Evolutionary conservation across 2,113 vertebrate species (phyloP).

Genomic region (Oxygymnocypris stewartii): DNA sequence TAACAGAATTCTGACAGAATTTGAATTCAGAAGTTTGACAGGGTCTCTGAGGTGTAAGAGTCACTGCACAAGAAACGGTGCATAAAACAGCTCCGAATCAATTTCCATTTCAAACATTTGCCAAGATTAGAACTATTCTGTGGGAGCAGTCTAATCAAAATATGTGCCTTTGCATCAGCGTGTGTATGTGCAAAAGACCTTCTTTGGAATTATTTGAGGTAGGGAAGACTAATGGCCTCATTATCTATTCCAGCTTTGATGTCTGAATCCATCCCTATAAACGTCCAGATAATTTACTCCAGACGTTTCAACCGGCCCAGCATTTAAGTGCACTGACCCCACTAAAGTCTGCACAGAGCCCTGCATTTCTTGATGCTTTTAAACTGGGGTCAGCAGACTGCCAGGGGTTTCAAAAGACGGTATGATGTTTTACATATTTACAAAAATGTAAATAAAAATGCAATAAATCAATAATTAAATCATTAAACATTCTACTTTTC

Average conservation of each 20-base stretch:
- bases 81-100: slow-evolving; percentile 43
- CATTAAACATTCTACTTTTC: too few species aligned
- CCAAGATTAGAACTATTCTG: slow-evolving; percentile 37
- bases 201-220: slow-evolving; percentile 25
- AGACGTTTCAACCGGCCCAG: slow-evolving; percentile 30
- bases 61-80: slow-evolving; percentile 31
- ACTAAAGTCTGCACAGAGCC: slow-evolving; percentile 8
- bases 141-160: slow-evolving; percentile 36
- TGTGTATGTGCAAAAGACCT: slow-evolving; percentile 8
- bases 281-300: slow-evolving; percentile 47
- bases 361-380: neutral
- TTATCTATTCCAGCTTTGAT: slow-evolving; percentile 55
- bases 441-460: neutral
- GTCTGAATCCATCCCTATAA: slow-evolving; percentile 12
- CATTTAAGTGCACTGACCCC: slow-evolving; percentile 25
- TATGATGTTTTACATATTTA: neutral
- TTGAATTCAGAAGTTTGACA: slow-evolving; percentile 27
- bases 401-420: neutral
- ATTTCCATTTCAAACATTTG: slow-evolving; percentile 51
- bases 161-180: neutral
- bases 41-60: slow-evolving; percentile 20
- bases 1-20: neutral
- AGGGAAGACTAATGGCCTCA: slow-evolving; percentile 55
- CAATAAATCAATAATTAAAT: neutral
- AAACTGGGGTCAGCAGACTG: neutral